Evolutionary conservation across 1,140 invertebrate genomes (phyloP).

Genomic region (Plodia interpunctella): DNA sequence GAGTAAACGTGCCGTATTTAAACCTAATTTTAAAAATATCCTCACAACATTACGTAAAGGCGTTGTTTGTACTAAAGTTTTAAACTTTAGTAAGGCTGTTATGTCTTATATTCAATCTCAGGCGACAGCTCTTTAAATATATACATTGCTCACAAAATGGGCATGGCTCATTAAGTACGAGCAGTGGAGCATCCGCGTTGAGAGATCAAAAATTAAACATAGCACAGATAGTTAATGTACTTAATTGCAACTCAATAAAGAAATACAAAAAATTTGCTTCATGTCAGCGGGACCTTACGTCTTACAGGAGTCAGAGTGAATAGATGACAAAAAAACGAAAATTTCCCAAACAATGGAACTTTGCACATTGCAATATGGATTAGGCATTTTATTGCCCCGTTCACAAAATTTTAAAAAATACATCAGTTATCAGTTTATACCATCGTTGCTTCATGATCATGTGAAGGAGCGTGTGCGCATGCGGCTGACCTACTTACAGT

Average conservation of each 20-base stretch:
- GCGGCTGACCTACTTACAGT: slow-evolving; percentile 61
- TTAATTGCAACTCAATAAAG: neutral
- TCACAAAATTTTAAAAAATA: neutral
- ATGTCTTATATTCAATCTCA: no score
- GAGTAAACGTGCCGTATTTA: no score
- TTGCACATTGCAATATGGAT: no score
- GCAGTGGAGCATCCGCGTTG: slow-evolving; percentile 23
- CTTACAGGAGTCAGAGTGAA: neutral
- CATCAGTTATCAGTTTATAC: neutral
- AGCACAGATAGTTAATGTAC: neutral
- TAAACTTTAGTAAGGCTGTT: no score
- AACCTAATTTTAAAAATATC: no score
- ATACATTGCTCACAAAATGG: neutral
- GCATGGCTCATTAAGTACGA: slow-evolving; percentile 4
- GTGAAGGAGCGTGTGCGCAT: slow-evolving; percentile 55
- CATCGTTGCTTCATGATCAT: neutral
- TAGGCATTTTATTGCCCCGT: no score
- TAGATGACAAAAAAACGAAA: no score
- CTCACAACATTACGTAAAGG: no score
- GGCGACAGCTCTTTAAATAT: neutral
- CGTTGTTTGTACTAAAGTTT: no score
- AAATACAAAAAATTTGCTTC: neutral
- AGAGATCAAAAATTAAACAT: slow-evolving; percentile 26
- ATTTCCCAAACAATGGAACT: no score
- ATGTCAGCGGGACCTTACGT: no score